Conservation (phyloP, 2,888 invertebrate genomes). For the Rhagonycha fulva region DNA sequence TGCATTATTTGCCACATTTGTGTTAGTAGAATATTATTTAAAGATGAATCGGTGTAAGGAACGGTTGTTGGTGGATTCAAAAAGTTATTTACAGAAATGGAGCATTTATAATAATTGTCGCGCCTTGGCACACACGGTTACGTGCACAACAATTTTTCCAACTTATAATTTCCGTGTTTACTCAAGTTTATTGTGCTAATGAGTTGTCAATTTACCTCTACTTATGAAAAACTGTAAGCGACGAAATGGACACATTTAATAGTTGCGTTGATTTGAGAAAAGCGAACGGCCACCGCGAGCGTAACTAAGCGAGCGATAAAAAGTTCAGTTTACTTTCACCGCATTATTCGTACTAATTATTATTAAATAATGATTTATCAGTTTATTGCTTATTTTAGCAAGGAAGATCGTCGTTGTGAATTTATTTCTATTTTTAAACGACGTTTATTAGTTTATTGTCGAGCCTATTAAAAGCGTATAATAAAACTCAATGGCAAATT, state of each 20-base stretch:
- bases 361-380: neutral
- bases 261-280: neutral
- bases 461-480: conserved; percentile 13
- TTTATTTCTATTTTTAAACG: neutral
- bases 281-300: neutral
- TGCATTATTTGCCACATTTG: too few species aligned
- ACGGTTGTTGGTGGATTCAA: neutral
- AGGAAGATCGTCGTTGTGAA: neutral
- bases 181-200: neutral
- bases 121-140: neutral
- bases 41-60: neutral
- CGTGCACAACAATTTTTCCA: neutral
- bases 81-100: neutral
- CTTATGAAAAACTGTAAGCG: neutral
- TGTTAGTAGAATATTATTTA: neutral
- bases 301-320: too few species aligned
- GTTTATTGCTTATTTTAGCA: neutral
- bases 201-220: neutral
- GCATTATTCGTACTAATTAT: neutral
- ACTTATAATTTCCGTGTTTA: neutral
- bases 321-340: neutral
- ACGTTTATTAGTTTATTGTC: neutral
- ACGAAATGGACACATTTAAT: neutral
- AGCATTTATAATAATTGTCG: neutral
- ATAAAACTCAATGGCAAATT: conserved; percentile 21